Percentiles rank a stretch among this genome's conserved stretches.
Evolutionary conservation across 2,113 vertebrate species (phyloP).

Genomic region (Anser cygnoides): DNA sequence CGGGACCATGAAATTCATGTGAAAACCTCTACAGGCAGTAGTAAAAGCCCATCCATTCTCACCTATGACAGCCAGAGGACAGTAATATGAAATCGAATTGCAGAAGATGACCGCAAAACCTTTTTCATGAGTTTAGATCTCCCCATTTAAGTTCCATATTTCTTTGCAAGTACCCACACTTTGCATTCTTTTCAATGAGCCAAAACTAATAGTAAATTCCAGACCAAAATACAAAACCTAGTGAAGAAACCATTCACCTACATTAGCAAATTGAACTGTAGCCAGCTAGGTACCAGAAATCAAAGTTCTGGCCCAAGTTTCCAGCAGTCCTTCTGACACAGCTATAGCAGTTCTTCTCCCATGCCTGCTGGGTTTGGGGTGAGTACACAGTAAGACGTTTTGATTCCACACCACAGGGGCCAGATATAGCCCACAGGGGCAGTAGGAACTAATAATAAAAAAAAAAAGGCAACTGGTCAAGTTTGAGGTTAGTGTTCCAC

Average conservation of each 20-base stretch:
- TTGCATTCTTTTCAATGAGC: background rate
- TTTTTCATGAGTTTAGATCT: background rate
- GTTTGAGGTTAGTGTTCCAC: background rate
- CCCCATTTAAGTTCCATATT: background rate
- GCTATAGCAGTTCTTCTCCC: background rate
- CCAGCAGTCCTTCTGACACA: background rate
- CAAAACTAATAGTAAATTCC: background rate
- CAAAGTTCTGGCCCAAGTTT: background rate
- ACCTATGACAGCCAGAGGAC: background rate
- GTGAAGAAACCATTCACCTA: background rate
- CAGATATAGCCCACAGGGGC: background rate
- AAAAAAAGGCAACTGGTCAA: background rate
- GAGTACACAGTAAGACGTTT: background rate
- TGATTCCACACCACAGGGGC: background rate
- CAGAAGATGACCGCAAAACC: background rate
- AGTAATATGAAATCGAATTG: background rate
- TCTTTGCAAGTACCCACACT: background rate
- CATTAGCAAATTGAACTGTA: background rate
- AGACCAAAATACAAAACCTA: background rate
- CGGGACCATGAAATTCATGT: rapidly evolving
- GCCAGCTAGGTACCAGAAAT: background rate
- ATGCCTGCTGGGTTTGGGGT: background rate
- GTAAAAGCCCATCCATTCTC: background rate
- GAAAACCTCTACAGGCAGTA: background rate
- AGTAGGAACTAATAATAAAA: background rate